Evolutionary conservation across 2,797 vertebrate genomes (phyloP).

Genomic region (Megaceryle alcyon): DNA sequence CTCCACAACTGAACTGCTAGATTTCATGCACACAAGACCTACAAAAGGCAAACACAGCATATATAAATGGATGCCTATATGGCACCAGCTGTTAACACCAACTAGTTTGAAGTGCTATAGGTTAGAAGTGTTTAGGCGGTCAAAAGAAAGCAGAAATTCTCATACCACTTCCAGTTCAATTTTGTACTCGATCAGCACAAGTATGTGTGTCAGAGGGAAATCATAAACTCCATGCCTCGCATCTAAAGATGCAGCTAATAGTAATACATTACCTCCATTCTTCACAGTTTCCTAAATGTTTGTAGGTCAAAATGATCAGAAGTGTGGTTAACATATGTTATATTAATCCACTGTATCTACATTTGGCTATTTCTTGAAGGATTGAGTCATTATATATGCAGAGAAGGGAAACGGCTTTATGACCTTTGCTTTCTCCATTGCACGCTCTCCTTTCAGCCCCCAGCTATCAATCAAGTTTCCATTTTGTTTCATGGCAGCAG

Average conservation of each 20-base stretch:
- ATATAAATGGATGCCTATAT: neutral
- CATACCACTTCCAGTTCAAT: neutral
- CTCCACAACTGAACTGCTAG: conserved; percentile 98
- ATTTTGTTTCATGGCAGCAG: conserved; percentile 98
- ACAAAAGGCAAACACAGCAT: conserved; percentile 3
- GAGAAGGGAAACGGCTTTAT: conserved; percentile 85
- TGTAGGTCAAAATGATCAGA: conserved; percentile 84
- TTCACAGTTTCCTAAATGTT: conserved; percentile 86
- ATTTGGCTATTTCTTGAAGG: conserved; percentile 79
- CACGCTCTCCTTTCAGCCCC: conserved; percentile 82
- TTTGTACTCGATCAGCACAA: neutral
- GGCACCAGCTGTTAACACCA: neutral
- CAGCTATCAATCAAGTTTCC: conserved; percentile 99
- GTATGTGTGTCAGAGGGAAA: neutral
- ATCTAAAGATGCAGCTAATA: neutral
- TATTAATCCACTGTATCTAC: conserved; percentile 88
- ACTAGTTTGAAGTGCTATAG: neutral
- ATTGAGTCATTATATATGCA: conserved; percentile 82
- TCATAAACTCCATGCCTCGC: neutral
- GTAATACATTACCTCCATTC: conserved; percentile 37
- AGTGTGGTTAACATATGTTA: conserved; percentile 87
- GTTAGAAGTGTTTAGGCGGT: neutral
- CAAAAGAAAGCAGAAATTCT: neutral
- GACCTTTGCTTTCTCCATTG: conserved; percentile 89
- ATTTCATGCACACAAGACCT: conserved; percentile 98